phyloP scores from a whole-genome alignment of 2,113 vertebrate genomes.

The Hippocampus guttulatus region DNA sequence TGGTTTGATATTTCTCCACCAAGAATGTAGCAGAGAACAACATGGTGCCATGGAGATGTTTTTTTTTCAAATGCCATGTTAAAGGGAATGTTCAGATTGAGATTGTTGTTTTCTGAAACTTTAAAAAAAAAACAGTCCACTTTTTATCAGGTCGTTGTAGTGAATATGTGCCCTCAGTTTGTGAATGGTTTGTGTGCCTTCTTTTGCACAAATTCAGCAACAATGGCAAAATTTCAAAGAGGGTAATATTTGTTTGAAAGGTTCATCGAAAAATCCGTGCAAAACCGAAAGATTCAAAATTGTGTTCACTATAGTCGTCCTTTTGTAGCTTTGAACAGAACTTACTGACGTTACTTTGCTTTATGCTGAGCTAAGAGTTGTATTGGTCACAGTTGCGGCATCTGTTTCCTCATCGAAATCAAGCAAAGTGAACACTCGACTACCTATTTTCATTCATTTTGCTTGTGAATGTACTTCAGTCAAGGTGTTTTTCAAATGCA shows the following conservation, averaged over 20 bases:
- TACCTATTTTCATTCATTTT: slow-evolving; percentile 17
- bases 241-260: not conserved
- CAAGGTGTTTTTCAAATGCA: slow-evolving; percentile 19
- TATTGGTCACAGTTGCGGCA: not conserved
- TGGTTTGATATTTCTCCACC: not conserved
- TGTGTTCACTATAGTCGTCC: not conserved
- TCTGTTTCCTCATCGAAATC: not conserved
- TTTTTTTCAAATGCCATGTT: not conserved
- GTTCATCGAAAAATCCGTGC: not conserved
- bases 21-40: not conserved
- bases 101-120: too few relatives aligned
- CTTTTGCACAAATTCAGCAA: not conserved
- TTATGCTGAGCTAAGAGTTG: not conserved
- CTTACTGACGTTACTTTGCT: not conserved
- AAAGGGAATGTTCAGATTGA: not conserved
- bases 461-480: slow-evolving; percentile 17
- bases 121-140: not conserved
- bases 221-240: not conserved
- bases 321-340: not conserved
- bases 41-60: not conserved
- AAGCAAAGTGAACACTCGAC: not conserved
- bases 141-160: not conserved
- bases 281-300: not conserved
- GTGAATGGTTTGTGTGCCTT: not conserved
- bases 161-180: not conserved